These are phyloP conservation scores for Podarcis siculus DNA, from an alignment of 2,797 vertebrate species.

Conservation along the genomic window DNA sequence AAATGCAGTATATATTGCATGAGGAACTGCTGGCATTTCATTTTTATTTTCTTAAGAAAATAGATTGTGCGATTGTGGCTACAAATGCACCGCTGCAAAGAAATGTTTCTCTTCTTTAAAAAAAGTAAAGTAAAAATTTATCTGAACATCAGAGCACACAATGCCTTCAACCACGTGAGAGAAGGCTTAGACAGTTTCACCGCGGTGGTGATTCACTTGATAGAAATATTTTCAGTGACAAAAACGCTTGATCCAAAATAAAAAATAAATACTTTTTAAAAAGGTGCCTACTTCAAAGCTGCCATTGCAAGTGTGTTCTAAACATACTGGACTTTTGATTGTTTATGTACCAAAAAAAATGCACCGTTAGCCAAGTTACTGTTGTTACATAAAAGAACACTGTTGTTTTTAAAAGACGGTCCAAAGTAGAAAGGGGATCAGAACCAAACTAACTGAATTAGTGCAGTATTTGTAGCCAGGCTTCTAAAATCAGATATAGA, in stretches of 20 bases:
- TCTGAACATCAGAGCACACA: conserved; percentile 72
- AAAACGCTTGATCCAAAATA: conserved; percentile 74
- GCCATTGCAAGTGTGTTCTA: conserved; percentile 76
- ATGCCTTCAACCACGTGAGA: conserved; percentile 66
- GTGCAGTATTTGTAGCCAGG: conserved; percentile 83
- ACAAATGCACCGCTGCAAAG: conserved; percentile 92
- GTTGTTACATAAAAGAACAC: conserved; percentile 72
- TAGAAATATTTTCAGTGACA: conserved; percentile 74
- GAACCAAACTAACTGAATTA: conserved; percentile 81
- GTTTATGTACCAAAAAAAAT: conserved; percentile 77
- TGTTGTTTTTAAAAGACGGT: conserved; percentile 70
- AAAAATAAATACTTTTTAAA: conserved; percentile 77
- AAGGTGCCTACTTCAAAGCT: conserved; percentile 82
- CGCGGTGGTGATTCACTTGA: conserved; percentile 71
- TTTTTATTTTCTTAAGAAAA: conserved; percentile 90
- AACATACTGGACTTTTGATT: conserved; percentile 74
- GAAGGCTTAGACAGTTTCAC: conserved; percentile 69
- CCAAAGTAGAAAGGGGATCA: conserved; percentile 78
- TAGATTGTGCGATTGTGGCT: conserved; percentile 99
- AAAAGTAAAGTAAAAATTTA: conserved; percentile 66
- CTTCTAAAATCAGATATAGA: conserved; percentile 87
- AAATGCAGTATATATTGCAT: conserved; percentile 94
- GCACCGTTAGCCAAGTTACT: conserved; percentile 65
- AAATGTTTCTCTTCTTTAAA: conserved; percentile 77
- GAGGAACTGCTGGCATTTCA: conserved; percentile 93